These are phyloP conservation scores for Enteromius unitaeniatus DNA, from an alignment of 2,797 vertebrate genomes.

Conservation along the genomic window DNA sequence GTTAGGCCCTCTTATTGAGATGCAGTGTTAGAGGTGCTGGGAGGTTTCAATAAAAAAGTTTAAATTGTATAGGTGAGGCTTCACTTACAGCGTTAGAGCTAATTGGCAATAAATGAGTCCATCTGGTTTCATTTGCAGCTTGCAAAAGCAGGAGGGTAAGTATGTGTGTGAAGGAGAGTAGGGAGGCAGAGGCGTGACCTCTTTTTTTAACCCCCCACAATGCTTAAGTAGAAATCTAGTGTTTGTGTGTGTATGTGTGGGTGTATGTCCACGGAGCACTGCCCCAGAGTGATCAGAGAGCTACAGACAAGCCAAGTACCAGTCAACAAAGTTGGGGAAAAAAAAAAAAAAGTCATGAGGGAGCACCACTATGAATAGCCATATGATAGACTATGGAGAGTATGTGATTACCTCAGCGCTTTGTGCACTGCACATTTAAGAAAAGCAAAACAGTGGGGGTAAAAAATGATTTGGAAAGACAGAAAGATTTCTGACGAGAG, in stretches of 20 bases:
- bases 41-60: constrained; percentile 66
- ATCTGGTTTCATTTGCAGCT: constrained; percentile 69
- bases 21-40: constrained; percentile 61
- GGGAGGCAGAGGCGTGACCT: constrained; percentile 26
- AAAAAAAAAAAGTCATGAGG: constrained; percentile 2
- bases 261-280: constrained; percentile 15
- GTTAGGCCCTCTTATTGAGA: constrained; percentile 57
- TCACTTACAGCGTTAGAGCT: constrained; percentile 66
- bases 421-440: constrained; percentile 33
- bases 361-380: constrained; percentile 11
- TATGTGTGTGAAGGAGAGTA: constrained; percentile 49
- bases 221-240: constrained; percentile 38
- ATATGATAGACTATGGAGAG: constrained; percentile 31
- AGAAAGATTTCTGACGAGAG: constrained; percentile 26
- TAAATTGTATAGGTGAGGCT: constrained; percentile 66
- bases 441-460: constrained; percentile 34
- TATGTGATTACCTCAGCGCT: constrained; percentile 24
- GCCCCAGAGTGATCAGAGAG: constrained; percentile 28
- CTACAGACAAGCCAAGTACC: constrained; percentile 1
- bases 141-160: constrained; percentile 55
- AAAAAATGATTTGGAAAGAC: constrained; percentile 32
- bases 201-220: constrained; percentile 38
- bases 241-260: constrained; percentile 9
- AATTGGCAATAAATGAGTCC: constrained; percentile 73
- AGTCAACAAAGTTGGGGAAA: constrained; percentile 3